Conservation (phyloP, 2,113 vertebrate species). For the Megaceryle maxima region DNA sequence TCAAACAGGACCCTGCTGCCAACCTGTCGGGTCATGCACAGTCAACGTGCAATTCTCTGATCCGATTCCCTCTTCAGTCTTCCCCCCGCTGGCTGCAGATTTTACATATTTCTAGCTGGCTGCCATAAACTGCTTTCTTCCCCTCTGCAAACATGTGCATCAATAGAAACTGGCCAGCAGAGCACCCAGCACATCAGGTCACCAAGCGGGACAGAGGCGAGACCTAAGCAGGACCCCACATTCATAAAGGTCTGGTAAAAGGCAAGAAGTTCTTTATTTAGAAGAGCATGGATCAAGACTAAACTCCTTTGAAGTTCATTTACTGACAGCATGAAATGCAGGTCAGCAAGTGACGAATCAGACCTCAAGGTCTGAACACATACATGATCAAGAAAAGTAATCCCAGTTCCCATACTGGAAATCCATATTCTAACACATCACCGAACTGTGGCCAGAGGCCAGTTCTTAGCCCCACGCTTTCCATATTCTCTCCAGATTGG, state of each 20-base stretch:
- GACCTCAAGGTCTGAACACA: not conserved
- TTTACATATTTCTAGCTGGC: not conserved
- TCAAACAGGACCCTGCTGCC: not conserved
- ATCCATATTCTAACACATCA: not conserved
- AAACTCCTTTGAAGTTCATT: not conserved
- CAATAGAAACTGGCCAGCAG: not conserved
- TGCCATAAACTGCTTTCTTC: not conserved
- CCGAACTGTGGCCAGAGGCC: not conserved
- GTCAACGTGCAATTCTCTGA: not conserved
- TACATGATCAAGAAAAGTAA: not conserved
- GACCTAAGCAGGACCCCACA: not conserved
- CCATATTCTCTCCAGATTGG: not conserved
- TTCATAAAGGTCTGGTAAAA: not conserved
- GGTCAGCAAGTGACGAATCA: not conserved
- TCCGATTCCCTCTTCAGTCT: not conserved
- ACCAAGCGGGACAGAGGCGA: not conserved
- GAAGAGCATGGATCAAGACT: not conserved
- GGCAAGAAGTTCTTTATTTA: not conserved
- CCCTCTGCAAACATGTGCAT: fast-evolving
- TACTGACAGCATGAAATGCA: not conserved
- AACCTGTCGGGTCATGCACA: not conserved
- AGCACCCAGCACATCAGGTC: not conserved
- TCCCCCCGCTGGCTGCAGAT: not conserved
- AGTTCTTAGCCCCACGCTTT: not conserved
- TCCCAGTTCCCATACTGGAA: not conserved